Evolutionary conservation across 2,797 vertebrate species (phyloP), one percentile per base, ranked within the genome.

Genomic region (Alauda arvensis): DNA sequence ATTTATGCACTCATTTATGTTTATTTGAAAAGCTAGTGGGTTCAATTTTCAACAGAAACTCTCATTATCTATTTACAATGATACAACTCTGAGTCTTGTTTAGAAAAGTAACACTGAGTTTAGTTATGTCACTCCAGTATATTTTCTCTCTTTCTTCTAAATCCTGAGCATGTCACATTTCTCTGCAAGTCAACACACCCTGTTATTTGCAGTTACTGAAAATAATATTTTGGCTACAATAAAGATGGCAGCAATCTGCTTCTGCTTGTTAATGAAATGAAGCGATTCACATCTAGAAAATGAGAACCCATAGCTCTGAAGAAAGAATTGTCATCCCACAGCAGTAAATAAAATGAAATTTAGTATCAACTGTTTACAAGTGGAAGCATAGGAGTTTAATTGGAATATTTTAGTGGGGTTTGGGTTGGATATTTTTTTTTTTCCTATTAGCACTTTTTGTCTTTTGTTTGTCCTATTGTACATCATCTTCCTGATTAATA

Each of bases 161-260:
- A 82, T 59, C 21, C 48, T 48, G 25, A 89, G 28, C 13, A n/a
- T 16, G 43, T 68, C 70, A 56, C 37, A 56, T 85, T 87, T 78
- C 42, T 81, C n/a, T 21, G 3, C 37, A 71, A 78, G 67, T 78
- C 49, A 90, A 71, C 59, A 68, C 60, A 80, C 40, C 53, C 71
- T 77, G 39, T 89, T 93, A 88, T 79, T 89, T 92, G 34, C 34
- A 63, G 68, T 77, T 82, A 82, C 68, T 82, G 81, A 94, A 92
- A 91, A 86, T 49, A 92, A 55, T 87, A 71, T 82, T 93, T 88
- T 82, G 75, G 53, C 65, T 89, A 74, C 49, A 84, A 77, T 72
- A 69, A 83, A 81, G 37, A 85, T 52, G 52, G 21, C 42, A 81
- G 42, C 45, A 85, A 72, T 83, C 48, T 2, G 9, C 63, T 84